Percentiles rank a stretch among this genome's conserved stretches.
These are phyloP conservation scores for Ambastaia sidthimunki DNA, from an alignment of 2,797 vertebrate genomes.

Conservation along the genomic window DNA sequence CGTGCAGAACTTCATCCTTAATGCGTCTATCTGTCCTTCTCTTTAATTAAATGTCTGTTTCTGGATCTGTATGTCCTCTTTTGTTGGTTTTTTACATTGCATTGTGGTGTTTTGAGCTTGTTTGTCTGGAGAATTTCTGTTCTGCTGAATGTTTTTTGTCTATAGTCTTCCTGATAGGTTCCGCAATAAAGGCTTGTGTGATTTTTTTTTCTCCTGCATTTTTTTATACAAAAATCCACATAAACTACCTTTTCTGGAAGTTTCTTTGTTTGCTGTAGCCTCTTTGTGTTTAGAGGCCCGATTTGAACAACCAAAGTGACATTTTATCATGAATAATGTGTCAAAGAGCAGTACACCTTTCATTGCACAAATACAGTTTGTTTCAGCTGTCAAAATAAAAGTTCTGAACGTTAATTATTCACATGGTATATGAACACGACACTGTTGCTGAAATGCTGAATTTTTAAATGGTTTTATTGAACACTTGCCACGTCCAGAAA, in stretches of 20 bases:
- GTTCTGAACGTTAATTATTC: conserved; percentile 28
- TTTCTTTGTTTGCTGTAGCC: conserved; percentile 73
- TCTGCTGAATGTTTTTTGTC: conserved; percentile 5
- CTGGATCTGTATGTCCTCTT: conserved; percentile 72
- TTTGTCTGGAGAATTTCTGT: conserved; percentile 35
- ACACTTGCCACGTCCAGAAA: conserved; percentile 47
- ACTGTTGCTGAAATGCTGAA: conserved; percentile 47
- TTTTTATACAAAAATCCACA: conserved; percentile 26
- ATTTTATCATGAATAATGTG: conserved; percentile 70
- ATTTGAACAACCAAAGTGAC: conserved; percentile 74
- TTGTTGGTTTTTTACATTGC: conserved; percentile 57
- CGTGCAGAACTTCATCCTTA: conserved; percentile 76
- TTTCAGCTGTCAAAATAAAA: conserved; percentile 23
- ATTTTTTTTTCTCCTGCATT: conserved; percentile 43
- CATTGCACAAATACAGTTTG: conserved; percentile 15
- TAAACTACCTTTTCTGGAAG: conserved; percentile 39
- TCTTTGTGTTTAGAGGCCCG: conserved; percentile 71
- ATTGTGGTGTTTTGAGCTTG: conserved; percentile 63
- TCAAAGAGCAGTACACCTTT: conserved; percentile 32
- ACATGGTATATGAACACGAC: conserved; percentile 25
- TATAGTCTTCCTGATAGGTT: conserved; percentile 44
- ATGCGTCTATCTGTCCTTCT: conserved; percentile 58
- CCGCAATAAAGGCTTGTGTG: conserved; percentile 48
- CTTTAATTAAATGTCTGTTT: conserved; percentile 83
- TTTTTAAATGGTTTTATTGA: conserved; percentile 43